These are phyloP conservation scores for Pagrus major DNA, from an alignment of 2,113 vertebrate species.

Conservation along the genomic window DNA sequence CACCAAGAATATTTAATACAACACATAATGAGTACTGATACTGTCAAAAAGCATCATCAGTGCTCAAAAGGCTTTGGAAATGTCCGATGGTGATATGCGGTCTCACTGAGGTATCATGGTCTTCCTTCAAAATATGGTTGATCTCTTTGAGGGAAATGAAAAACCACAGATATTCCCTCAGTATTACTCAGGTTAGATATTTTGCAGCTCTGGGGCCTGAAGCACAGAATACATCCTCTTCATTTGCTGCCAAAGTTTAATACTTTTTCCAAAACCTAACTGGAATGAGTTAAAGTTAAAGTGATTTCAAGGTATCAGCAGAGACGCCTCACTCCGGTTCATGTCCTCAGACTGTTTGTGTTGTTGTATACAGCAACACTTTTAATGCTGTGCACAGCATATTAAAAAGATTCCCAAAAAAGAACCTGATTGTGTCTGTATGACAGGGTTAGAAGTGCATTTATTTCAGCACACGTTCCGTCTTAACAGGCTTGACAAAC, in stretches of 20 bases:
- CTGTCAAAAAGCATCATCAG: no score
- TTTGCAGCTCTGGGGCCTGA: constrained; percentile 1
- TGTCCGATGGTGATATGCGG: neutral
- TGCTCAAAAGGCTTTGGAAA: no score
- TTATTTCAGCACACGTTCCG: constrained; percentile 50
- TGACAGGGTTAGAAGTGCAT: constrained; percentile 33
- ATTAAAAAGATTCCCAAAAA: constrained; percentile 7
- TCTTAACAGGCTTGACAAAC: constrained; percentile 57
- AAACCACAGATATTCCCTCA: neutral
- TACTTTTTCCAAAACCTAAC: neutral
- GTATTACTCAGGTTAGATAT: neutral
- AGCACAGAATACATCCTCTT: constrained; percentile 23
- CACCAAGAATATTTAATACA: no score
- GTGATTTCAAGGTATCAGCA: constrained; percentile 10
- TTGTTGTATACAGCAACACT: neutral
- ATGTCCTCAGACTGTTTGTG: constrained; percentile 7
- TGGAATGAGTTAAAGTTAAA: neutral
- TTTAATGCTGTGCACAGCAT: neutral
- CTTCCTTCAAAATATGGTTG: neutral
- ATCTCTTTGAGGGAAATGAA: neutral
- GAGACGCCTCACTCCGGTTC: neutral
- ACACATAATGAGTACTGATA: no score
- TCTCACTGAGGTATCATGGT: neutral
- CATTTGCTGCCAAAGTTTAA: constrained; percentile 33
- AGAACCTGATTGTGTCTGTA: constrained; percentile 37